Base-by-base conservation (phyloP, 2,888 invertebrate species). In the Cantharis rustica region DNA sequence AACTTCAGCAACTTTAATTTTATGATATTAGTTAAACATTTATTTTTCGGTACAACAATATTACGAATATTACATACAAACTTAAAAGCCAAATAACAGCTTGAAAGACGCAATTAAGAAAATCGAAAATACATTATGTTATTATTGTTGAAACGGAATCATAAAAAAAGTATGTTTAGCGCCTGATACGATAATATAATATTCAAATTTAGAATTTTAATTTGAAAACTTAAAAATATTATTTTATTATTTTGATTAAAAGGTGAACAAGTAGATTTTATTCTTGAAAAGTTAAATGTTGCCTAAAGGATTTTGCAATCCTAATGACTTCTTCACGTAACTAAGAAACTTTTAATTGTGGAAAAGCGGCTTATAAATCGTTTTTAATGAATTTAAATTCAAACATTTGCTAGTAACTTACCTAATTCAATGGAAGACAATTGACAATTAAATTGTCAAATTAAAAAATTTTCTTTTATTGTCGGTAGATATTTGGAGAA, bases 291-390 rank as follows among this genome's bases (percentile, higher is more conserved):
- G 26, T 71, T 64, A 71, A 71, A 71, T 63, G 63, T 71, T 64
- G 63, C 64, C 71, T 27, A 31, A n/a, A 31, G 64, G 71, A 63
- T 63, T 71, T 71, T 71, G 27, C 31, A 63, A 71, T 71, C 63
- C 71, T 71, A 71, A 71, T 64, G 71, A 71, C 26, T 63, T 69
- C 71, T 63, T 27, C 64, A 71, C 63, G 64, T 71, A 71, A 16
- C 16, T 64, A 27, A 26, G 16, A 64, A 71, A 71, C 71, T 71
- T 71, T 71, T 71, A 71, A 71, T 71, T 71, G 71, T 27, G 64
- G 23, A 71, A 71, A 71, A 71, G 27, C 71, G 27, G 17, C 71
- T 71, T 71, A 47, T 17, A 66, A 20, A 66, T 20, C 64, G 64
- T 15, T 66, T 66, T 16, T 66, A 66, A 66, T 66, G 64, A 66